Base-by-base conservation (phyloP, 2,888 invertebrate genomes). In the Alentia gelatinosa region DNA sequence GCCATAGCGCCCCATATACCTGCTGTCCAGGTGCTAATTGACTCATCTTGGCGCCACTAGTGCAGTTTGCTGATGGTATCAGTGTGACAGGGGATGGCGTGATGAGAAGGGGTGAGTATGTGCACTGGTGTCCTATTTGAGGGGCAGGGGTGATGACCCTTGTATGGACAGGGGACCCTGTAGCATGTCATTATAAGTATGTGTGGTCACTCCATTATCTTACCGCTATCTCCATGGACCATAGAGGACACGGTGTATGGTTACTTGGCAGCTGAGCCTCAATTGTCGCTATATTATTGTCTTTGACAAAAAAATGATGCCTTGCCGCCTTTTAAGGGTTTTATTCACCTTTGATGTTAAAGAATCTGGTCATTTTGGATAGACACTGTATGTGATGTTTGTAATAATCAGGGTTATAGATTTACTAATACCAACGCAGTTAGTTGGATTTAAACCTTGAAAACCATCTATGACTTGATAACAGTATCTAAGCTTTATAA, bases 11-110 rank as follows among this genome's bases (percentile, higher is more conserved):
- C 39, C 79, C 79, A 35, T 79, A 74, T 33, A n/a, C 37, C 35
- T 79, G 79, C 79, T 39, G 12, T 39, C 19, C 79, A 79, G 79
- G 79, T 79, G 79, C 79, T 79, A 79, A 79, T 79, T 37, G 79
- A 35, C 79, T 79, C 79, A 79, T 39, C 79, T 79, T 35, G 79
- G 79, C 79, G 26, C 37, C 5, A 30, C 26, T 68, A 19, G 30
- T 26, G 30, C 68, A n/a, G 30, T 12, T 1, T 3, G 39, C 33
- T 79, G 79, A 79, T 79, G 79, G 79, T 79, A 79, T 79, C 79
- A 37, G 74, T 74, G 74, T 26, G 74, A 33, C 23, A n/a, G 33
- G 68, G 68, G 23, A 30, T 30, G 63, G 63, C 15, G 15, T n/a
- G n/a, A n/a, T 5, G 9, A n/a, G 26, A 15, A 30, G 68, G 68